A percentile compares a stretch with the other conserved stretches of the same genome.
phyloP scores from a whole-genome alignment of 2,113 vertebrate genomes.

The Craseonycteris thonglongyai region DNA sequence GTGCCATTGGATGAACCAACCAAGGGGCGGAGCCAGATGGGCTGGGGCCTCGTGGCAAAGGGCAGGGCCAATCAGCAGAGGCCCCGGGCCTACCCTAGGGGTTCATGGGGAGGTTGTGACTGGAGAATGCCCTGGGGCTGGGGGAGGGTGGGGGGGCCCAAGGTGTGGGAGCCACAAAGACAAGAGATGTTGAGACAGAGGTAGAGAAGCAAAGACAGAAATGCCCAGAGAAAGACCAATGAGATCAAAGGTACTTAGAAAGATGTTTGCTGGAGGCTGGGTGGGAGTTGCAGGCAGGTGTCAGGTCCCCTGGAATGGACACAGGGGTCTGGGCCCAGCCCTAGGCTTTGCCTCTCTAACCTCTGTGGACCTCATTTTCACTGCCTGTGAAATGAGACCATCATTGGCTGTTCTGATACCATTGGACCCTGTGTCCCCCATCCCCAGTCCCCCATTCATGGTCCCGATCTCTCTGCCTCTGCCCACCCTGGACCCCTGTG shows the following conservation, averaged over 20 bases:
- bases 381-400: neutral
- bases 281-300: neutral
- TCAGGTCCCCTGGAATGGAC: too few species aligned
- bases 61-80: neutral
- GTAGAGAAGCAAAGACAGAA: neutral
- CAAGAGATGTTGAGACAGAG: neutral
- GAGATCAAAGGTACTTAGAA: neutral
- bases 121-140: neutral
- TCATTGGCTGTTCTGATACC: neutral
- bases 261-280: neutral
- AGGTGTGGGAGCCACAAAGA: neutral
- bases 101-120: neutral
- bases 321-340: neutral
- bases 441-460: neutral
- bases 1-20: neutral
- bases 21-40: neutral
- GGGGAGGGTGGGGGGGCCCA: neutral
- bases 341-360: neutral
- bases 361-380: neutral
- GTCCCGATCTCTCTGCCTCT: neutral
- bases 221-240: neutral
- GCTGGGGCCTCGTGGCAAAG: neutral
- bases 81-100: neutral
- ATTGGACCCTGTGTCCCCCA: neutral
- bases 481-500: neutral